Percentiles rank a stretch among this genome's conserved stretches.
Conservation (phyloP, 1,140 invertebrate species). For the Lutraria rhynchaena region DNA sequence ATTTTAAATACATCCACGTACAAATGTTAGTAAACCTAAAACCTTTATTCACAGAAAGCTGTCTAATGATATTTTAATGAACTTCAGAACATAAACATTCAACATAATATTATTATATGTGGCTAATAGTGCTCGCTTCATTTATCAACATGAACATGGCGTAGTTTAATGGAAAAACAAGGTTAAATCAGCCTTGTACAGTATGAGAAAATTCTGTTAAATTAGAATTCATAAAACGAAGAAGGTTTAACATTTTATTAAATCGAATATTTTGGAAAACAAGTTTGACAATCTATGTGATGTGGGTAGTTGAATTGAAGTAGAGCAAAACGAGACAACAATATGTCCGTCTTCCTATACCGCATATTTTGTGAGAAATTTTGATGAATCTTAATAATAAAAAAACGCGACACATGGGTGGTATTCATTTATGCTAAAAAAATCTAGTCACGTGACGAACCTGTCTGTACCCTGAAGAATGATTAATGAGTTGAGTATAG, state of each 20-base stretch:
- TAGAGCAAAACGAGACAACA: slow-evolving; percentile 24
- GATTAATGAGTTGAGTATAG: slow-evolving; percentile 40
- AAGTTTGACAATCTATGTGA: slow-evolving; percentile 34
- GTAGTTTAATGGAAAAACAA: background rate
- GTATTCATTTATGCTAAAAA: slow-evolving; percentile 29
- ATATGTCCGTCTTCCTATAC: slow-evolving; percentile 27
- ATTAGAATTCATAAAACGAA: too few relatives aligned
- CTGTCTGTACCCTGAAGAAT: slow-evolving; percentile 10
- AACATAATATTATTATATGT: background rate
- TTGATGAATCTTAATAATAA: slow-evolving; percentile 35
- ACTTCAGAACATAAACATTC: slow-evolving; percentile 25
- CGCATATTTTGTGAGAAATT: slow-evolving; percentile 31
- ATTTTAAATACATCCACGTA: too few relatives aligned
- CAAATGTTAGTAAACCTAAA: too few relatives aligned
- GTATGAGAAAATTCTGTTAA: slow-evolving; percentile 13
- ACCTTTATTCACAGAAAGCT: too few relatives aligned
- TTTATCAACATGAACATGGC: slow-evolving; percentile 6
- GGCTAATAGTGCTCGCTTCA: background rate
- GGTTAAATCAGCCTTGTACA: slow-evolving; percentile 14
- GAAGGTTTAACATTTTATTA: slow-evolving; percentile 14
- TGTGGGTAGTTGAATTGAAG: slow-evolving; percentile 23
- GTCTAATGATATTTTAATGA: slow-evolving; percentile 33
- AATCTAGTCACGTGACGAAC: slow-evolving; percentile 31
- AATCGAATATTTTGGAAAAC: background rate
- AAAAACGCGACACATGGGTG: slow-evolving; percentile 38